Percentiles rank a stretch among this genome's conserved stretches.
phyloP scores from a whole-genome alignment of 2,113 vertebrate genomes.

The Mormoops blainvillei region DNA sequence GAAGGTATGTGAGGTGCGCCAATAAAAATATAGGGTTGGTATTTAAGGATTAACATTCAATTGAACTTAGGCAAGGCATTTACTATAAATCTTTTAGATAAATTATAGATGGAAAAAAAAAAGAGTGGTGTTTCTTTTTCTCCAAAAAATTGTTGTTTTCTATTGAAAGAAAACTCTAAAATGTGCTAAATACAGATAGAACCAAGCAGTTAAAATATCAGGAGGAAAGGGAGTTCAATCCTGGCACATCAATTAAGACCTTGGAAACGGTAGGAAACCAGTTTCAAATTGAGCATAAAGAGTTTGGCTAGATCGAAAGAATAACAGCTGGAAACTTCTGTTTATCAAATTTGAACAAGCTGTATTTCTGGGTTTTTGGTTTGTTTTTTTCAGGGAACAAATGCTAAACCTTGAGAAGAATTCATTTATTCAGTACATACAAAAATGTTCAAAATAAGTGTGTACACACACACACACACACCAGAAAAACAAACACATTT shows the following conservation, averaged over 20 bases:
- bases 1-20: neutral
- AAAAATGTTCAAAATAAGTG: neutral
- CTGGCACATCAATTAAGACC: neutral
- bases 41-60: neutral
- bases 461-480: accelerated
- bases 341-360: neutral
- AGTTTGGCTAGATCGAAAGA: neutral
- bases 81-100: neutral
- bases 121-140: neutral
- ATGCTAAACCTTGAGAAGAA: neutral
- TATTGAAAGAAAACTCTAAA: neutral
- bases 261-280: neutral
- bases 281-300: neutral
- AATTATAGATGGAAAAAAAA: neutral
- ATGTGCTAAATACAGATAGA: neutral
- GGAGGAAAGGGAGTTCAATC: neutral
- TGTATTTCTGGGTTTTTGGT: neutral
- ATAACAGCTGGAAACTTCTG: constrained; percentile 22
- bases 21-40: neutral
- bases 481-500: neutral
- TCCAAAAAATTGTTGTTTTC: neutral
- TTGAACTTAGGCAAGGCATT: neutral
- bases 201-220: neutral
- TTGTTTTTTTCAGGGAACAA: neutral
- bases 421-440: neutral